Evolutionary conservation across 1,140 invertebrate species (phyloP).

Genomic region (Meloidogyne exigua): DNA sequence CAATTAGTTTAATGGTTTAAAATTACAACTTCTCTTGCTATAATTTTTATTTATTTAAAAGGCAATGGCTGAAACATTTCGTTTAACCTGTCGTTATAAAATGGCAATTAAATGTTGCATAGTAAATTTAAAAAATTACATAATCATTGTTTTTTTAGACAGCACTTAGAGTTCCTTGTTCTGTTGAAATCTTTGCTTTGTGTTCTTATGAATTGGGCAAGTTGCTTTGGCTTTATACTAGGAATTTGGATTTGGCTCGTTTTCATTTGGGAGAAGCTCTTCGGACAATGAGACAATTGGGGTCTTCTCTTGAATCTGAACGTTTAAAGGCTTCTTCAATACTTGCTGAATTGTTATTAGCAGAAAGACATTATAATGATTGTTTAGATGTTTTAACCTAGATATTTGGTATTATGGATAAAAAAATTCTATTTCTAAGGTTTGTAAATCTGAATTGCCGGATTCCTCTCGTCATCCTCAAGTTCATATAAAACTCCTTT

Average conservation of each 20-base stretch:
- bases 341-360: constrained; percentile 39
- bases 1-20: constrained; percentile 30
- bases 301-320: constrained; percentile 22
- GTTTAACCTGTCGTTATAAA: constrained; percentile 43
- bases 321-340: constrained; percentile 38
- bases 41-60: background rate
- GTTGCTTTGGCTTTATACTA: constrained; percentile 46
- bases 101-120: constrained; percentile 51
- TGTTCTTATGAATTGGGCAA: constrained; percentile 45
- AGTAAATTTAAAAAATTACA: constrained; percentile 23
- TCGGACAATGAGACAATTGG: constrained; percentile 44
- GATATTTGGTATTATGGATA: background rate
- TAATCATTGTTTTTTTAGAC: constrained; percentile 32
- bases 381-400: constrained; percentile 2
- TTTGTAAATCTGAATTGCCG: constrained; percentile 35
- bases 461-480: constrained; percentile 31
- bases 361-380: constrained; percentile 34
- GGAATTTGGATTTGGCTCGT: constrained; percentile 35
- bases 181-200: constrained; percentile 39
- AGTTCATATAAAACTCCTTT: constrained; percentile 44
- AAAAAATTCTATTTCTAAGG: background rate
- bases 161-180: constrained; percentile 49
- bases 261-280: constrained; percentile 42
- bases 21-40: background rate
- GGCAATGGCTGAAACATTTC: constrained; percentile 49